These are phyloP conservation scores for Rhadinocentrus ornatus DNA, from an alignment of 2,797 vertebrate genomes.

Conservation along the genomic window DNA sequence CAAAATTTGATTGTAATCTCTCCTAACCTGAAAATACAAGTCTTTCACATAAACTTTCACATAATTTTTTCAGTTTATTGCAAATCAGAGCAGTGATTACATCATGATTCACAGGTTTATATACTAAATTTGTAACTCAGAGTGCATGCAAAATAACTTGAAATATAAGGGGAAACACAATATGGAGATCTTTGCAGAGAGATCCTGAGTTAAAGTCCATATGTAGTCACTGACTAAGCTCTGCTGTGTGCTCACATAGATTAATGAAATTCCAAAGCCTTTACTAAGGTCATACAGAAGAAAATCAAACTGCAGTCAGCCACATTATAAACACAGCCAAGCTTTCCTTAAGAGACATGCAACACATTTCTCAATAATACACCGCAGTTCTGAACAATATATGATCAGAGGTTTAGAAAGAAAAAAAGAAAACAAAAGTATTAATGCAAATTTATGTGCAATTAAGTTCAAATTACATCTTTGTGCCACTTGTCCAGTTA, in stretches of 20 bases:
- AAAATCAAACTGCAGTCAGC: conserved; percentile 34
- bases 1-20: background rate
- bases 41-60: background rate
- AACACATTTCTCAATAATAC: conserved; percentile 35
- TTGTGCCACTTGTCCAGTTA: conserved; percentile 12
- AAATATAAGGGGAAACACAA: background rate
- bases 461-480: background rate
- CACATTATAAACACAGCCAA: conserved; percentile 31
- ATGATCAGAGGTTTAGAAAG: background rate
- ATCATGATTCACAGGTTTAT: background rate
- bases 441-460: background rate
- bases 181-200: conserved; percentile 10
- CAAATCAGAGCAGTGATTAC: background rate
- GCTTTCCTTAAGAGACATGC: conserved; percentile 46
- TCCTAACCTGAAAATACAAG: background rate
- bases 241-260: conserved; percentile 75
- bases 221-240: conserved; percentile 45
- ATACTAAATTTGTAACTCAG: background rate
- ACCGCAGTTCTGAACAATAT: conserved; percentile 7
- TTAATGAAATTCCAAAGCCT: conserved; percentile 80
- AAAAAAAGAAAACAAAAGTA: background rate
- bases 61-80: background rate
- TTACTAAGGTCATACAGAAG: conserved; percentile 75
- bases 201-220: conserved; percentile 31
- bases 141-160: background rate